Evolutionary conservation across 2,797 vertebrate species (phyloP).

Genomic region (Sternarchorhynchus goeldii): DNA sequence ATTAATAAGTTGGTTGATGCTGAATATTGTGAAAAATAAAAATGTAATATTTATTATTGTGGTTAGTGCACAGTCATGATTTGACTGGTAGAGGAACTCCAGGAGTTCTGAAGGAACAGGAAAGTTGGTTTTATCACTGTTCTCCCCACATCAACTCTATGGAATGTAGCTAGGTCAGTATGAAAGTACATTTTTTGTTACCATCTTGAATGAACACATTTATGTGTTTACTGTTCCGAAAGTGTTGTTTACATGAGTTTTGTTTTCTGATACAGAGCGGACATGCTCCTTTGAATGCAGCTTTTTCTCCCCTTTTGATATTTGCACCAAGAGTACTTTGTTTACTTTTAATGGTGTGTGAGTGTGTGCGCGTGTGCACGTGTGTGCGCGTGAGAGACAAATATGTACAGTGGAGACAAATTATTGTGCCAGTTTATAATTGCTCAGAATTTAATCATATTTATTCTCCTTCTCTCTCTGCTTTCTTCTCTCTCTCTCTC

Average conservation of each 20-base stretch:
- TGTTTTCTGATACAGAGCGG: background rate
- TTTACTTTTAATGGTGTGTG: constrained; percentile 33
- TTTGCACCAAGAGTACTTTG: constrained; percentile 46
- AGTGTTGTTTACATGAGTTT: constrained; percentile 26
- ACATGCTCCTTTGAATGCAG: constrained; percentile 3
- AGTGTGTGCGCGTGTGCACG: constrained; percentile 10
- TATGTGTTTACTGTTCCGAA: constrained; percentile 10
- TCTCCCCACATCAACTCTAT: background rate
- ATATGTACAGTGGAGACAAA: background rate
- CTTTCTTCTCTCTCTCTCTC: background rate
- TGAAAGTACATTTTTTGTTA: background rate
- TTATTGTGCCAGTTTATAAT: constrained; percentile 27
- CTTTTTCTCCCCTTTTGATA: constrained; percentile 36
- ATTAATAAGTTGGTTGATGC: background rate
- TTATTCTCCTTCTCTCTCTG: constrained; percentile 45
- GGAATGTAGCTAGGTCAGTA: constrained; percentile 13
- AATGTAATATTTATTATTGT: constrained; percentile 19
- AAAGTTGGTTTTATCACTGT: background rate
- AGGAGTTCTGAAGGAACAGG: background rate
- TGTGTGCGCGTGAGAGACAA: background rate
- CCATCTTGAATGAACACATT: constrained; percentile 10
- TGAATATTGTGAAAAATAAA: background rate
- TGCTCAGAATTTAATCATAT: constrained; percentile 42
- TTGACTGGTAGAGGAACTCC: background rate
- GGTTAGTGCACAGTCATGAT: background rate